These are phyloP conservation scores for Melipona bicolor DNA, from an alignment of 2,888 invertebrate genomes.

Conservation along the genomic window DNA sequence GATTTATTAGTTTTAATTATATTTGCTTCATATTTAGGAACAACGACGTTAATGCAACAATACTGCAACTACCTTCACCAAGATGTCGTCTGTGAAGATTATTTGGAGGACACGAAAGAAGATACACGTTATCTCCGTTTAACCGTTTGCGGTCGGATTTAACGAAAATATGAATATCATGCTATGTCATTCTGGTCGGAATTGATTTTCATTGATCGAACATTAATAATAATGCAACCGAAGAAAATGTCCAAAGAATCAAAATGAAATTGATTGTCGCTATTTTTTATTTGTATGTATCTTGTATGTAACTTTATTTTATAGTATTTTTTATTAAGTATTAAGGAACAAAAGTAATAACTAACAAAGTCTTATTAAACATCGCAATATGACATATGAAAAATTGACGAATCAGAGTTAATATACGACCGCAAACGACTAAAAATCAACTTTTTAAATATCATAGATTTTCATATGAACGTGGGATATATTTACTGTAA, in stretches of 20 bases:
- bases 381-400: not conserved
- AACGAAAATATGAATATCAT: not conserved
- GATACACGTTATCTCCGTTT: conserved; percentile 16
- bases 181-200: not conserved
- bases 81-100: conserved; percentile 79
- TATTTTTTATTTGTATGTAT: not conserved
- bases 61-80: conserved; percentile 71
- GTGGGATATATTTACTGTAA: not conserved
- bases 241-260: not conserved
- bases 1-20: conserved; percentile 56
- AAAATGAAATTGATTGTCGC: not conserved
- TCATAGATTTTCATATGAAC: not conserved
- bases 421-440: not conserved
- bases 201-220: not conserved
- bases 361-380: not conserved
- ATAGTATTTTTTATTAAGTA: not conserved
- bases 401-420: not conserved
- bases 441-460: conserved; percentile 14
- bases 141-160: not conserved
- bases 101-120: conserved; percentile 30
- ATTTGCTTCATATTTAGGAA: conserved; percentile 78
- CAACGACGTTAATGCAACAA: conserved; percentile 67
- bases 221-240: not conserved
- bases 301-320: not conserved
- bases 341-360: not conserved